Evolutionary conservation across 2,113 vertebrate species (phyloP).

Genomic region (Bettongia penicillata): DNA sequence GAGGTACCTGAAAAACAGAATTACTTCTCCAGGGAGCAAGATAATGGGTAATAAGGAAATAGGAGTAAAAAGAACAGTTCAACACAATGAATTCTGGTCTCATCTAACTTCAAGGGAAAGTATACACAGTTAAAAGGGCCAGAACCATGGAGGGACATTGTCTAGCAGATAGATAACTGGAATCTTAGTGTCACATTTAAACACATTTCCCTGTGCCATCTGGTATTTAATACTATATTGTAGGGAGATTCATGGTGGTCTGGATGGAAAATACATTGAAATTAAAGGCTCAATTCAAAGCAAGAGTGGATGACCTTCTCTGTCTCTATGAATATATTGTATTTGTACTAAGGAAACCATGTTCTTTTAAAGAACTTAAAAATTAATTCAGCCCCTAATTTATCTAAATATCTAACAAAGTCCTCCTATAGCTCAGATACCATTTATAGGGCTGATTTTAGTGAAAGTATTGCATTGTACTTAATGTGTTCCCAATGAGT

Average conservation of each 20-base stretch:
- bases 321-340: constrained; percentile 15
- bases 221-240: constrained; percentile 54
- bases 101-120: constrained; percentile 51
- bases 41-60: constrained; percentile 1
- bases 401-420: constrained; percentile 8
- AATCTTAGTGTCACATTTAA: constrained; percentile 46
- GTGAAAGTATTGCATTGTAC: not conserved
- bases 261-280: not conserved
- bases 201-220: not conserved
- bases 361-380: constrained; percentile 36
- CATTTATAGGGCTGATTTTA: not conserved
- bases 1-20: constrained; percentile 47
- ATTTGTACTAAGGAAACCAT: constrained; percentile 44
- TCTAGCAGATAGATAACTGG: constrained; percentile 33
- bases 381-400: constrained; percentile 13
- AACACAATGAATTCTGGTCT: constrained; percentile 44
- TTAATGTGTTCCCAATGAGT: not conserved
- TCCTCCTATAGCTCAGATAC: not conserved
- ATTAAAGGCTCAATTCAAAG: constrained; percentile 55
- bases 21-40: constrained; percentile 30
- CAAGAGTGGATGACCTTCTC: constrained; percentile 24
- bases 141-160: constrained; percentile 30
- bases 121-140: constrained; percentile 44
- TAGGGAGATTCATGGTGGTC: not conserved
- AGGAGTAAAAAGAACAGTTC: not conserved